These are phyloP conservation scores for Leucoraja erinaceus DNA, from an alignment of 2,113 vertebrate species.

Conservation along the genomic window DNA sequence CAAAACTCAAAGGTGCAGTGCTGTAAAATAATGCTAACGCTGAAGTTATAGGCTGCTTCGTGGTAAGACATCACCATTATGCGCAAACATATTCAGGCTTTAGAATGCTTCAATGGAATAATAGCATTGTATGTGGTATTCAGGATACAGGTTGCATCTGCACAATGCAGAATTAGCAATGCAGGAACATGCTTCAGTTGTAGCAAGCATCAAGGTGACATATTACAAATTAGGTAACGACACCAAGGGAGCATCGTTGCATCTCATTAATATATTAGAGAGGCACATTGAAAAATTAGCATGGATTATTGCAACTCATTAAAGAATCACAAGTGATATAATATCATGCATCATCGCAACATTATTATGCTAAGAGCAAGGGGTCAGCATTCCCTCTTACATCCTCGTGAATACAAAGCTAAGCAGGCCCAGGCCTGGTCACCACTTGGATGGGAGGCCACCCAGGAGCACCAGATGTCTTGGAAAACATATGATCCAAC, in stretches of 20 bases:
- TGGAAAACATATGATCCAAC: no score
- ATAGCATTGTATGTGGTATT: no score
- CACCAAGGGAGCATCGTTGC: not conserved
- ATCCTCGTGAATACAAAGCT: no score
- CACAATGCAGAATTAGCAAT: not conserved
- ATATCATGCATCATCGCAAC: not conserved
- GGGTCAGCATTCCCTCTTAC: no score
- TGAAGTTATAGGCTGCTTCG: not conserved
- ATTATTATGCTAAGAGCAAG: not conserved
- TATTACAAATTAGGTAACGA: not conserved
- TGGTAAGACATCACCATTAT: not conserved
- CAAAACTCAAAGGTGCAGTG: no score
- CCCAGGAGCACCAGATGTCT: no score
- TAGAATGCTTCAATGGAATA: not conserved
- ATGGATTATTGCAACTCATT: not conserved
- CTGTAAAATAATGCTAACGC: not conserved
- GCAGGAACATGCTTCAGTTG: not conserved
- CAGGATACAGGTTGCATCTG: not conserved
- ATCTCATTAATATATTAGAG: not conserved
- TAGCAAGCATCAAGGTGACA: not conserved
- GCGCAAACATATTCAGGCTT: not conserved
- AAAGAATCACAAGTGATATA: not conserved
- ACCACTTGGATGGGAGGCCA: no score
- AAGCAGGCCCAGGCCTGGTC: no score
- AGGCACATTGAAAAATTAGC: not conserved